phyloP scores from a whole-genome alignment of 2,797 vertebrate species.

The Hydrophis major region DNA sequence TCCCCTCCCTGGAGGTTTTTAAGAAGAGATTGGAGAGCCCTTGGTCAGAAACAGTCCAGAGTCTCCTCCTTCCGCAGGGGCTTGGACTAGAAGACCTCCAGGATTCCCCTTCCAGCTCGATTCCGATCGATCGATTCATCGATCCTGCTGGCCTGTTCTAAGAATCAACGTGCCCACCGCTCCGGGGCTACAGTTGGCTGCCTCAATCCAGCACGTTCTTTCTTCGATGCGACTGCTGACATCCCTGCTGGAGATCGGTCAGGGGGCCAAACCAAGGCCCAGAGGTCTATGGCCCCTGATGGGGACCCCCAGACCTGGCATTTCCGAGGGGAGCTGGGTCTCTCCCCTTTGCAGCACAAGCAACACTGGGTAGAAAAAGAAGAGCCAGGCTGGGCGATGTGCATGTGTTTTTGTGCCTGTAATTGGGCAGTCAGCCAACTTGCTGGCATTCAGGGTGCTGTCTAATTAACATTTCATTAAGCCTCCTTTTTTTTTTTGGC shows the following conservation, averaged over 20 bases:
- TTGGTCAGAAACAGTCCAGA: too few relatives aligned
- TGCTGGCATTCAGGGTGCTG: constrained; percentile 39
- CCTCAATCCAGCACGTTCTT: background rate
- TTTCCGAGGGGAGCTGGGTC: background rate
- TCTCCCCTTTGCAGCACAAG: constrained; percentile 28
- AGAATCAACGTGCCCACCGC: accelerated
- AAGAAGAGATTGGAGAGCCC: too few relatives aligned
- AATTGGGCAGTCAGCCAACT: constrained; percentile 32
- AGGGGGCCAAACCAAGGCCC: background rate
- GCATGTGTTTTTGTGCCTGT: background rate
- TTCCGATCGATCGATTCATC: background rate
- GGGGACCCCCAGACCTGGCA: constrained; percentile 6
- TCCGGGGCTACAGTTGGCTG: background rate
- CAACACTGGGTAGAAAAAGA: background rate
- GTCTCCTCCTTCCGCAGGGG: too few relatives aligned
- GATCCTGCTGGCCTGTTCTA: background rate
- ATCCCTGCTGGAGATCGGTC: background rate
- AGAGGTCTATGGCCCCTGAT: accelerated
- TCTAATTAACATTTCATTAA: constrained; percentile 71
- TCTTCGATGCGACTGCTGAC: background rate
- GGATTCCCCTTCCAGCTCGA: background rate
- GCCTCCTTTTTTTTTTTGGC: constrained; percentile 27
- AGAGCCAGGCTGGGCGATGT: background rate
- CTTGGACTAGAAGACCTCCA: background rate
- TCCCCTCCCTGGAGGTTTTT: too few relatives aligned